Evolutionary conservation across 2,797 vertebrate species (phyloP).

Genomic region (Periophthalmus magnuspinnatus): DNA sequence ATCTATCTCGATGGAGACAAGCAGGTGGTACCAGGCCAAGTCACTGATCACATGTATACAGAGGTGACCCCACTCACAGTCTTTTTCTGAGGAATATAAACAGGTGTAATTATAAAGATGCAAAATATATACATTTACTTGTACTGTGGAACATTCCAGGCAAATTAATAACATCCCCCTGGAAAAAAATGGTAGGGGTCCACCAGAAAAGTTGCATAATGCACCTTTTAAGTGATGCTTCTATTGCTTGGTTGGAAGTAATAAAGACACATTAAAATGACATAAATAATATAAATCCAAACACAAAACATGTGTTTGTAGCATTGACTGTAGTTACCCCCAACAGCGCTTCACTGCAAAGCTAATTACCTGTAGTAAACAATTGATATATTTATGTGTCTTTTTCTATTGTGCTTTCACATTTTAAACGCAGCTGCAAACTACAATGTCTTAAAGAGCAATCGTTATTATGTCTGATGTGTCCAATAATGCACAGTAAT

Average conservation of each 20-base stretch:
- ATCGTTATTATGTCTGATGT: conserved; percentile 8
- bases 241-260: not conserved
- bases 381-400: conserved; percentile 7
- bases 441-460: conserved; percentile 65
- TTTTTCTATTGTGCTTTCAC: not conserved
- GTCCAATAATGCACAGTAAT: no score
- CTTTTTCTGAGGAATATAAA: no score
- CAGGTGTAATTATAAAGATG: no score
- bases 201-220: no score
- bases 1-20: no score
- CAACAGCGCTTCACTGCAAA: conserved; percentile 18
- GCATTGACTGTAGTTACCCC: not conserved
- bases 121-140: no score
- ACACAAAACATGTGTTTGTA: conserved; percentile 4
- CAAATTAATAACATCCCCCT: no score
- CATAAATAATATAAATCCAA: not conserved
- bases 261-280: not conserved
- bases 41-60: no score
- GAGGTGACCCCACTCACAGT: no score
- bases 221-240: not conserved
- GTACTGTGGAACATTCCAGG: no score
- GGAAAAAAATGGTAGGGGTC: no score
- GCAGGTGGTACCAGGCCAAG: no score
- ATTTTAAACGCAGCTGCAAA: conserved; percentile 37
- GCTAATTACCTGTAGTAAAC: conserved; percentile 15